phyloP scores from a whole-genome alignment of 2,888 invertebrate genomes.

The Ypsolopha scabrella region DNA sequence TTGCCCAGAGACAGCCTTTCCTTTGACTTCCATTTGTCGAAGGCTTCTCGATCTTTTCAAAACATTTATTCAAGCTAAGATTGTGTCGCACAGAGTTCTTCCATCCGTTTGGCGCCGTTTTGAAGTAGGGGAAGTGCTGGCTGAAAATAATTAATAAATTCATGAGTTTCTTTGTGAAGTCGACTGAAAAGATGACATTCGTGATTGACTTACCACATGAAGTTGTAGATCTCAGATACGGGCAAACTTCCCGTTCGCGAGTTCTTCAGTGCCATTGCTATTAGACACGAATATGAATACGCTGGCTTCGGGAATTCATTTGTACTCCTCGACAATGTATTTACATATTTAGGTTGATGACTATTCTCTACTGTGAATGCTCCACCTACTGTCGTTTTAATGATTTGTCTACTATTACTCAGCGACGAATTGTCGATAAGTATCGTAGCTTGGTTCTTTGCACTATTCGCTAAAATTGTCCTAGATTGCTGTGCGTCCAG shows the following conservation, averaged over 20 bases:
- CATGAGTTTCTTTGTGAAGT: neutral
- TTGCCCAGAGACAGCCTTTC: conserved; percentile 94
- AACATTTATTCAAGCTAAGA: conserved; percentile 97
- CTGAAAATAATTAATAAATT: conserved; percentile 60
- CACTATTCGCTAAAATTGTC: conserved; percentile 59
- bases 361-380: conserved; percentile 50
- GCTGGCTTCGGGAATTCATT: conserved; percentile 93
- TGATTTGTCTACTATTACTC: conserved; percentile 58
- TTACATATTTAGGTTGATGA: conserved; percentile 48
- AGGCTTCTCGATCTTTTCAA: conserved; percentile 97
- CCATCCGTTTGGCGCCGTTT: conserved; percentile 98
- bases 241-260: conserved; percentile 94
- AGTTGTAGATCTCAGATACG: conserved; percentile 98
- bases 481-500: conserved; percentile 62
- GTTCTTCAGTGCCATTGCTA: conserved; percentile 98
- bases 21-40: conserved; percentile 87
- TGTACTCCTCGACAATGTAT: conserved; percentile 47
- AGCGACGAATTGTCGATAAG: conserved; percentile 60
- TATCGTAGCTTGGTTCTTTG: conserved; percentile 61
- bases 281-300: conserved; percentile 97
- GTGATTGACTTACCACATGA: conserved; percentile 87
- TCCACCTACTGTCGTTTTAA: conserved; percentile 55
- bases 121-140: conserved; percentile 98
- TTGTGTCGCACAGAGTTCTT: conserved; percentile 99
- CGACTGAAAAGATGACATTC: neutral